Percentiles rank a stretch among this genome's conserved stretches.
Evolutionary conservation across 2,888 invertebrate species (phyloP).

Genomic region (Andrena minutula): DNA sequence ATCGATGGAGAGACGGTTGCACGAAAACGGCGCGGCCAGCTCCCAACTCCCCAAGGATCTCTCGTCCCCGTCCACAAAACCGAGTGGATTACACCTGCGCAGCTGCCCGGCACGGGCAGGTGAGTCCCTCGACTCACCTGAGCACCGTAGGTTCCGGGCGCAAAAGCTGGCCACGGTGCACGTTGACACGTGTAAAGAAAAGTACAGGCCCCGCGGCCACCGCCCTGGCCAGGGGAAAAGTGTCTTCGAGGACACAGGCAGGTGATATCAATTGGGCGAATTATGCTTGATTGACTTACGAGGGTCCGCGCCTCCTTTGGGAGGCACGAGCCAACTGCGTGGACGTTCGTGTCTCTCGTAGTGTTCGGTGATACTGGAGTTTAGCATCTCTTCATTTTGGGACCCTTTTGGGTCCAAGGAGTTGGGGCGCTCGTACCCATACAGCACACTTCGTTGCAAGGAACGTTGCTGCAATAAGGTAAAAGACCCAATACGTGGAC

Average conservation of each 20-base stretch:
- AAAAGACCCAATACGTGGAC: no score
- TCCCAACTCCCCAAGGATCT: constrained; percentile 31
- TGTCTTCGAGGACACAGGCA: constrained; percentile 79
- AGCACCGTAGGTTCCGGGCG: constrained; percentile 73
- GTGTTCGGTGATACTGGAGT: neutral
- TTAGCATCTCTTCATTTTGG: neutral
- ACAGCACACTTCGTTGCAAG: no score
- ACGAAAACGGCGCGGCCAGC: constrained; percentile 29
- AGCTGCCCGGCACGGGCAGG: constrained; percentile 81
- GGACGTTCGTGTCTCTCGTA: neutral
- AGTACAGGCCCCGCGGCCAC: constrained; percentile 42
- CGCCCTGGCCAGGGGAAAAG: constrained; percentile 70
- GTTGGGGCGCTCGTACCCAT: no score
- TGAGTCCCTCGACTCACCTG: constrained; percentile 83
- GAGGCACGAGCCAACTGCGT: constrained; percentile 26
- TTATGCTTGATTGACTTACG: constrained; percentile 77
- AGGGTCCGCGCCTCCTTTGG: neutral
- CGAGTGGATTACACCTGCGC: constrained; percentile 83
- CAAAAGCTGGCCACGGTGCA: constrained; percentile 59
- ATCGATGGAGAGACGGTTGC: constrained; percentile 16
- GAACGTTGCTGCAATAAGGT: no score
- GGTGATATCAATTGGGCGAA: constrained; percentile 83
- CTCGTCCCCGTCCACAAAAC: constrained; percentile 76
- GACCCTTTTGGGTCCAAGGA: neutral
- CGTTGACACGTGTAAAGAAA: constrained; percentile 73